phyloP scores from a whole-genome alignment of 2,797 vertebrate genomes.

The Oreochromis mossambicus region DNA sequence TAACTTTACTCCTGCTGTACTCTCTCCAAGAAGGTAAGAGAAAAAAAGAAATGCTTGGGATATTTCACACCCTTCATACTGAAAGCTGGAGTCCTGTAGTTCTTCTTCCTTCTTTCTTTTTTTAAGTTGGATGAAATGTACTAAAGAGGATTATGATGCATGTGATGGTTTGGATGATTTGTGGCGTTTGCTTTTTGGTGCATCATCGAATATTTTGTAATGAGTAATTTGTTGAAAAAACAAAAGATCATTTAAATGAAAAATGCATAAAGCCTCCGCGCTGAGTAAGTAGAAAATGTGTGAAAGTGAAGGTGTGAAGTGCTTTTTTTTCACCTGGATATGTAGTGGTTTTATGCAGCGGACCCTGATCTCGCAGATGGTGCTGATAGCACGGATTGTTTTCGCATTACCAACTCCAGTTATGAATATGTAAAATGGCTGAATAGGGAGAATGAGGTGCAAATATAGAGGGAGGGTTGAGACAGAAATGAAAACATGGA shows the following conservation, averaged over 20 bases:
- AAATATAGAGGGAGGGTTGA: slow-evolving; percentile 57
- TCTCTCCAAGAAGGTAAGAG: slow-evolving; percentile 89
- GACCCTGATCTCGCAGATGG: slow-evolving; percentile 39
- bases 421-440: slow-evolving; percentile 83
- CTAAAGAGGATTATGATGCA: background rate
- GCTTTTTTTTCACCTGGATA: background rate
- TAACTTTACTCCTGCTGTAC: slow-evolving; percentile 95
- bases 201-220: slow-evolving; percentile 3
- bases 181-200: slow-evolving; percentile 25
- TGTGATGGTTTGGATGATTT: background rate
- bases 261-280: slow-evolving; percentile 9
- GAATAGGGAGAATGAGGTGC: slow-evolving; percentile 72
- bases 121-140: slow-evolving; percentile 43
- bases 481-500: slow-evolving; percentile 43
- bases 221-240: slow-evolving; percentile 27
- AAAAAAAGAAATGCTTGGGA: background rate
- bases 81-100: background rate
- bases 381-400: slow-evolving; percentile 69
- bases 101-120: background rate
- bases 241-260: slow-evolving; percentile 15
- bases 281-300: background rate
- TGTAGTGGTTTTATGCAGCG: slow-evolving; percentile 19
- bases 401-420: slow-evolving; percentile 78
- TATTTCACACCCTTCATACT: background rate
- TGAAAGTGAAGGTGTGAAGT: slow-evolving; percentile 8